phyloP scores from a whole-genome alignment of 1,140 invertebrate species.

The Aphis gossypii region DNA sequence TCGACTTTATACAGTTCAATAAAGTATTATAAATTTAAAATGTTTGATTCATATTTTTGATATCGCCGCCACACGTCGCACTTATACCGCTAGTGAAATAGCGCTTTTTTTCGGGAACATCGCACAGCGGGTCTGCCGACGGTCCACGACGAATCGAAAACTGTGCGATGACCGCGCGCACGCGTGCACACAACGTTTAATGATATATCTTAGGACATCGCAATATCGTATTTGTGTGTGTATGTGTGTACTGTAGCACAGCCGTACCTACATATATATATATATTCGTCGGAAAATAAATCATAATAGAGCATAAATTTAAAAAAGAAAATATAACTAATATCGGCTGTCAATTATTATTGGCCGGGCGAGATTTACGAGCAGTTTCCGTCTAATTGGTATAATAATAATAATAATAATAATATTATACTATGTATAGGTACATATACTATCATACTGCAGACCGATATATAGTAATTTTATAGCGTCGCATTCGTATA shows the following conservation, averaged over 20 bases:
- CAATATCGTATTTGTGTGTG: neutral
- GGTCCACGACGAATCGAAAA: neutral
- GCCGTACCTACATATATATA: too few species aligned
- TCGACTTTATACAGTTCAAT: too few species aligned
- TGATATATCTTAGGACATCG: neutral
- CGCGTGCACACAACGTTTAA: neutral
- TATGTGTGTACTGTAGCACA: too few species aligned
- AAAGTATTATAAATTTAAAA: too few species aligned
- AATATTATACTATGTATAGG: neutral
- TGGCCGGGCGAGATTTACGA: constrained; percentile 28
- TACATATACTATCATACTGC: too few species aligned
- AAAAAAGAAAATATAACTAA: constrained; percentile 41
- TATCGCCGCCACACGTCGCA: neutral
- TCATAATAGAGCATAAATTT: constrained; percentile 29
- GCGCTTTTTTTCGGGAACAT: neutral
- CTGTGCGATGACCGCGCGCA: neutral
- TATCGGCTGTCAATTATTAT: constrained; percentile 30
- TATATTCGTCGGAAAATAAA: constrained; percentile 22
- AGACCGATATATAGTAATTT: neutral
- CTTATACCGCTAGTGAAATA: neutral
- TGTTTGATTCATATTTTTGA: too few species aligned
- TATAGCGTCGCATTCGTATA: neutral
- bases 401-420: neutral
- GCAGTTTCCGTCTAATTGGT: constrained; percentile 43
- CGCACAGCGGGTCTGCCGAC: neutral